Conservation (phyloP, 2,888 invertebrate genomes). For the Mesorhabditis spiculigera region DNA sequence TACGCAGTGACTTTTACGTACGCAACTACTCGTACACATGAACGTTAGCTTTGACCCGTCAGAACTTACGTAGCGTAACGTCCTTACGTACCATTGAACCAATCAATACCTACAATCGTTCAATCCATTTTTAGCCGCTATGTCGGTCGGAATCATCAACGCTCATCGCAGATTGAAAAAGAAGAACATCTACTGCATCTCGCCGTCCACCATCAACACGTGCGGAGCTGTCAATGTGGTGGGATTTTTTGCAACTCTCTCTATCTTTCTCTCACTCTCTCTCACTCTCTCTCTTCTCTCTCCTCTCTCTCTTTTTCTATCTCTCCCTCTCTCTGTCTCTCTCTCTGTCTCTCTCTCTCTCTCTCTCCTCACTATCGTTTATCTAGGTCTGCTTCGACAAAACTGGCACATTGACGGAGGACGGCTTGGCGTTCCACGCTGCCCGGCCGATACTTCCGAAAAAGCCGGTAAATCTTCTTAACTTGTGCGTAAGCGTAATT, state of each 20-base stretch:
- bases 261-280: background rate
- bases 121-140: slow-evolving; percentile 61
- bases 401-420: slow-evolving; percentile 60
- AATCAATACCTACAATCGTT: slow-evolving; percentile 59
- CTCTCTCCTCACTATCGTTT: too few relatives aligned
- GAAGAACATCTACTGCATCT: slow-evolving; percentile 63
- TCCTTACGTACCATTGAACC: background rate
- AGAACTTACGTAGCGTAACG: background rate
- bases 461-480: background rate
- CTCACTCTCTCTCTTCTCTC: too few relatives aligned
- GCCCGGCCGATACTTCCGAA: slow-evolving; percentile 24
- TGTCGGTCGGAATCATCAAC: slow-evolving; percentile 64
- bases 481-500: background rate
- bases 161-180: slow-evolving; percentile 62
- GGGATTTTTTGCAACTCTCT: slow-evolving; percentile 6
- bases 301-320: too few relatives aligned
- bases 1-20: too few relatives aligned
- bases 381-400: slow-evolving; percentile 63
- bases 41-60: background rate
- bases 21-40: background rate
- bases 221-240: slow-evolving; percentile 62
- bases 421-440: slow-evolving; percentile 57
- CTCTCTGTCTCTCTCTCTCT: too few relatives aligned
- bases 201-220: slow-evolving; percentile 63
- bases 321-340: too few relatives aligned